Evolutionary conservation across 1,140 invertebrate species (phyloP).

Genomic region (Neodiprion lecontei): DNA sequence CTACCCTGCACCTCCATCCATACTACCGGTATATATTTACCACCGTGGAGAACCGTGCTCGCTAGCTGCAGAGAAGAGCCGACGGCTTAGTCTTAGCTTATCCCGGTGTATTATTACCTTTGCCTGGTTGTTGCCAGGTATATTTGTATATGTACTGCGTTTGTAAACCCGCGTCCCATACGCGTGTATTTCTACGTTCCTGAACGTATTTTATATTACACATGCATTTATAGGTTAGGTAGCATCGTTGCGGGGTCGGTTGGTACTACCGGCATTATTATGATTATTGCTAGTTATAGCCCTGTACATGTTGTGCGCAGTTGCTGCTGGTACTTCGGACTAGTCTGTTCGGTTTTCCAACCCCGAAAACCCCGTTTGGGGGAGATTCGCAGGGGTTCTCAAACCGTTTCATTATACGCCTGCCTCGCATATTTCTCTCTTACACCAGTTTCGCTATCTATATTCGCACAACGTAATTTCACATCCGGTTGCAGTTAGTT

Average conservation of each 20-base stretch:
- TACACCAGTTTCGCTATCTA: not conserved
- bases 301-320: not conserved
- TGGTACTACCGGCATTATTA: not conserved
- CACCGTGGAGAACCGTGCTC: not conserved
- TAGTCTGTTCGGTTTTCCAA: conserved; percentile 13
- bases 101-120: conserved; percentile 21
- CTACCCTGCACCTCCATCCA: not conserved
- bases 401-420: not conserved
- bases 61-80: not conserved
- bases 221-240: not conserved
- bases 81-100: conserved; percentile 13
- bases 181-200: not conserved
- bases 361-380: not conserved
- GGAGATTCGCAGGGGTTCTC: not conserved
- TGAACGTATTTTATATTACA: conserved; percentile 1
- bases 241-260: not conserved
- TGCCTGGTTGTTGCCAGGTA: conserved; percentile 14
- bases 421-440: not conserved
- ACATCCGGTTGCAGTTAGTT: too few relatives aligned
- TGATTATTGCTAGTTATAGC: conserved; percentile 8
- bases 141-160: conserved; percentile 1
- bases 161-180: not conserved
- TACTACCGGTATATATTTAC: not conserved
- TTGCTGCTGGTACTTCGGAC: conserved; percentile 14
- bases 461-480: too few relatives aligned